These are phyloP conservation scores for Steinernema feltiae DNA, from an alignment of 1,140 invertebrate species.

Conservation along the genomic window DNA sequence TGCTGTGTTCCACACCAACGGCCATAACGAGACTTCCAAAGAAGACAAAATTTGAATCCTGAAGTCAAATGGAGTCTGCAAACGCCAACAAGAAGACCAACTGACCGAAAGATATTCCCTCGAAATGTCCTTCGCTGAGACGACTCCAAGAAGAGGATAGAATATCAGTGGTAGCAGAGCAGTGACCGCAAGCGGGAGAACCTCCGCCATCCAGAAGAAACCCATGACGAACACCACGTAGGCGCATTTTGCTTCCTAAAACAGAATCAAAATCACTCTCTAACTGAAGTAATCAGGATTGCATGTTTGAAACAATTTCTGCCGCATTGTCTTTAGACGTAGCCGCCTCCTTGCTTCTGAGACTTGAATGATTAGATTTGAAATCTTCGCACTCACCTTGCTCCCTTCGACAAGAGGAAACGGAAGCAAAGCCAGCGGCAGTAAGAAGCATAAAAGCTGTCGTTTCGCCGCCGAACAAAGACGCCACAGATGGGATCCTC, in stretches of 20 bases:
- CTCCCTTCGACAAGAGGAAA: not conserved
- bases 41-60: slow-evolving; percentile 78
- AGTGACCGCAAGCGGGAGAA: slow-evolving; percentile 59
- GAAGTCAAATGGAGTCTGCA: not conserved
- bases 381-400: not conserved
- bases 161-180: slow-evolving; percentile 59
- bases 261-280: not conserved
- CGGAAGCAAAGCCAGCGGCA: not conserved
- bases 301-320: not conserved
- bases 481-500: not conserved
- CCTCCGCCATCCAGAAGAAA: slow-evolving; percentile 59
- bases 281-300: not conserved
- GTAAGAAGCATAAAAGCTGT: not conserved
- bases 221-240: slow-evolving; percentile 49
- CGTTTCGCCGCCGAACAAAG: not conserved
- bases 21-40: slow-evolving; percentile 70
- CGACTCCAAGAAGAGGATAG: slow-evolving; percentile 57
- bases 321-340: too few relatives aligned
- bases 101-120: slow-evolving; percentile 58
- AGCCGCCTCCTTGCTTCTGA: too few relatives aligned
- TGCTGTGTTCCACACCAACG: slow-evolving; percentile 74
- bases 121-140: slow-evolving; percentile 52
- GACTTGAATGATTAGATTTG: too few relatives aligned
- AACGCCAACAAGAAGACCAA: not conserved
- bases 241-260: slow-evolving; percentile 52